Evolutionary conservation across 1,140 invertebrate species (phyloP).

Genomic region (Apis dorsata): DNA sequence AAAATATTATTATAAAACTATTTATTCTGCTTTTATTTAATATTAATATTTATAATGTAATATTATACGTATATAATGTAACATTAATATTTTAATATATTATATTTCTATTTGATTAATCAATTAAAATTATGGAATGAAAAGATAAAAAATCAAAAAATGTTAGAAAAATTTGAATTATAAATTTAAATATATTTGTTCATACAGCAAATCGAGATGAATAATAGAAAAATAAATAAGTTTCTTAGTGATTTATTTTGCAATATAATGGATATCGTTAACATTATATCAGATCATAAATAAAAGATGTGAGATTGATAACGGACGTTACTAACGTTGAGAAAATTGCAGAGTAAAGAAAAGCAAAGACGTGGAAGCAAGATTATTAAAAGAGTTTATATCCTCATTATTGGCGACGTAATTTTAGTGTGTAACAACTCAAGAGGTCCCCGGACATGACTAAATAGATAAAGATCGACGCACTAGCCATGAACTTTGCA

Average conservation of each 20-base stretch:
- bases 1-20: background rate
- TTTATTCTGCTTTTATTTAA: too few relatives aligned
- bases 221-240: background rate
- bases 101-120: background rate
- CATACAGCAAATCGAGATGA: background rate
- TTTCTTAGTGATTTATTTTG: background rate
- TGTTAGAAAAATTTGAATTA: background rate
- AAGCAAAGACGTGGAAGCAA: conserved; percentile 1
- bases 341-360: conserved; percentile 24
- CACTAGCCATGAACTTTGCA: conserved; percentile 67
- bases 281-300: background rate
- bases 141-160: background rate
- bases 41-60: background rate
- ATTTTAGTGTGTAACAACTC: conserved; percentile 54
- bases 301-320: conserved; percentile 4
- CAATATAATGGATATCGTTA: background rate
- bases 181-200: background rate
- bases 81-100: background rate
- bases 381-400: conserved; percentile 37
- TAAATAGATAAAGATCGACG: conserved; percentile 62
- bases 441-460: conserved; percentile 48
- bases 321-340: background rate
- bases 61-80: too few relatives aligned
- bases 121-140: conserved; percentile 3
- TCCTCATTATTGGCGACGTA: conserved; percentile 40